Base-by-base conservation (phyloP, 1,140 invertebrate species). In the Oscheius sp. region DNA sequence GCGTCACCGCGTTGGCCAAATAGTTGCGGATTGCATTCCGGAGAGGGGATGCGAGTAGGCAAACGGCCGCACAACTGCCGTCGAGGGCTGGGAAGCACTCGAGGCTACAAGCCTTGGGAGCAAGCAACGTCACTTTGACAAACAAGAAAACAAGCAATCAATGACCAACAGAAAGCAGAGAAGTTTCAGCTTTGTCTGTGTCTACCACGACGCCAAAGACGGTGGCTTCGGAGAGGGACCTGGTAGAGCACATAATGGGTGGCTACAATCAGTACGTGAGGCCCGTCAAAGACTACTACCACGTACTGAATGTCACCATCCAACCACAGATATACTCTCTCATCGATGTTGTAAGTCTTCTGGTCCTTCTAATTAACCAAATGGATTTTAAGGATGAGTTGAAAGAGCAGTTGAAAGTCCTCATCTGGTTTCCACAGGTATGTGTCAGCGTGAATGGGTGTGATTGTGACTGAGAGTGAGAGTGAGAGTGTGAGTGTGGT, bases 371-470 rank as follows among this genome's bases (percentile, higher is more conserved):
- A 10, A 29, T 61, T 23, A 26, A 31, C 34, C 35, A 38, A n/a
- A n/a, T n/a, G n/a, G n/a, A n/a, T n/a, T 58, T 66, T 28, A 34
- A 73, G 71, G 46, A 67, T 31, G 72, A 74, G 34, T 65, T 69
- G 31, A 66, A 74, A 28, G 72, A 74, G 62, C 64, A 74, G 65
- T 68, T 74, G 35, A 74, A 74, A 46, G 32, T 74, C 23, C 45
- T 74, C 55, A 35, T 74, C 31, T 74, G 72, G 72, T 74, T 74
- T 34, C 72, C 64, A n/a, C 72, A 74, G 15, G 49, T 38, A 23
- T 18, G 42, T 45, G 18, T 45, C 18, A 45, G 15, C n/a, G n/a
- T n/a, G n/a, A n/a, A n/a, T n/a, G n/a, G n/a, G n/a, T n/a, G n/a
- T n/a, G n/a, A n/a, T n/a, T n/a, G n/a, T n/a, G n/a, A n/a, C n/a